Percentiles rank a stretch among this genome's conserved stretches.
phyloP scores from a whole-genome alignment of 2,888 invertebrate species.

The Sicus ferrugineus region DNA sequence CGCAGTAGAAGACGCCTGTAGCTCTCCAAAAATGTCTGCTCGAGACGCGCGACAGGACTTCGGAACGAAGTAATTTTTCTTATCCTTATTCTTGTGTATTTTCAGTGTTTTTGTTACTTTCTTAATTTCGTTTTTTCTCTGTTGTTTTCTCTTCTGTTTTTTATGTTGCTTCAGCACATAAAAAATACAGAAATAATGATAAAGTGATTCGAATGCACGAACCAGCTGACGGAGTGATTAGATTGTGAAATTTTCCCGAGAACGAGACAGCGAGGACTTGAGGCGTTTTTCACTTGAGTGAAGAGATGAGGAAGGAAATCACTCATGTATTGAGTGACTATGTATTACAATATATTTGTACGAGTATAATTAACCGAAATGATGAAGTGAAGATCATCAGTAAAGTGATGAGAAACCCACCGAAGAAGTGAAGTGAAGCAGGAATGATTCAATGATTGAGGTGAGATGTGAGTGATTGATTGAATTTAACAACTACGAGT shows the following conservation, averaged over 20 bases:
- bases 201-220: background rate
- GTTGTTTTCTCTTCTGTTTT: background rate
- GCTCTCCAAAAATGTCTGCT: background rate
- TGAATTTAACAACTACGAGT: too few relatives aligned
- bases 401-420: too few relatives aligned
- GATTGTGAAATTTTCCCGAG: background rate
- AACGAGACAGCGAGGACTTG: too few relatives aligned
- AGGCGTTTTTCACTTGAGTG: too few relatives aligned
- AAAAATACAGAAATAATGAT: background rate
- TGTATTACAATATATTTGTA: too few relatives aligned
- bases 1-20: background rate
- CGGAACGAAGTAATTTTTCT: background rate
- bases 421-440: too few relatives aligned
- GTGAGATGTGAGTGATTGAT: too few relatives aligned
- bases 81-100: background rate
- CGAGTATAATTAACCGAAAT: too few relatives aligned
- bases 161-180: background rate
- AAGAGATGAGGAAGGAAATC: too few relatives aligned
- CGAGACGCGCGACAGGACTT: background rate
- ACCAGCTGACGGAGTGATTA: background rate
- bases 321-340: too few relatives aligned
- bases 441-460: too few relatives aligned
- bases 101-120: background rate
- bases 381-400: too few relatives aligned
- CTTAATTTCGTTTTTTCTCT: background rate